phyloP scores from a whole-genome alignment of 2,888 invertebrate species.

The Megaustenia siamemsis region DNA sequence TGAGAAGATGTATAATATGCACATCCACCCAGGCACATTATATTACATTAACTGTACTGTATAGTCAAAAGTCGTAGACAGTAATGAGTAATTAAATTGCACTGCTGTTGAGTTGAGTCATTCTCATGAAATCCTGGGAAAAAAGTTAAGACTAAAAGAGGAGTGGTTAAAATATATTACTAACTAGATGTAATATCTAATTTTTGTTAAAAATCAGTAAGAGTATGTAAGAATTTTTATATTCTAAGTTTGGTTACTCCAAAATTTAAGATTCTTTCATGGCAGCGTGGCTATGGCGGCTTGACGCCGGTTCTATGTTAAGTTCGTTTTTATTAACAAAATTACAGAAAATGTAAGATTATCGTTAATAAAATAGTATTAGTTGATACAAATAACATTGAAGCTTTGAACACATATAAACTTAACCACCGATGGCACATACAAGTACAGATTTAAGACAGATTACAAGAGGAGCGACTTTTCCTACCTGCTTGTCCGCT shows the following conservation, averaged over 20 bases:
- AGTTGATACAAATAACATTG: background rate
- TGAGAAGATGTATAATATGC: too few relatives aligned
- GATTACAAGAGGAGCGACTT: background rate
- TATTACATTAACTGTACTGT: too few relatives aligned
- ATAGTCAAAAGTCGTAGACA: too few relatives aligned
- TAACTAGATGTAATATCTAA: too few relatives aligned
- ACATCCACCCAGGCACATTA: too few relatives aligned
- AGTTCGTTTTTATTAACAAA: background rate
- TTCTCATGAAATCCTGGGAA: too few relatives aligned
- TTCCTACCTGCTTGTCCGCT: slow-evolving; percentile 30
- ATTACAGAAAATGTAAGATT: background rate
- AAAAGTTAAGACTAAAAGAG: too few relatives aligned
- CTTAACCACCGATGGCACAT: background rate
- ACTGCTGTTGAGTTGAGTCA: too few relatives aligned
- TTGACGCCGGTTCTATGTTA: background rate
- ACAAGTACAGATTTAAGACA: background rate
- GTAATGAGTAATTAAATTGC: too few relatives aligned
- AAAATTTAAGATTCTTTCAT: background rate
- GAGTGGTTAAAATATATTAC: too few relatives aligned
- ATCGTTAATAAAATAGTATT: background rate
- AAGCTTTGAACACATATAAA: background rate
- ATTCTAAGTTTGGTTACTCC: background rate
- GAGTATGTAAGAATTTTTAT: background rate
- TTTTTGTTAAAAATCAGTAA: background rate
- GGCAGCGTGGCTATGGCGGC: background rate